phyloP scores from a whole-genome alignment of 2,113 vertebrate genomes.

The Perccottus glenii region DNA sequence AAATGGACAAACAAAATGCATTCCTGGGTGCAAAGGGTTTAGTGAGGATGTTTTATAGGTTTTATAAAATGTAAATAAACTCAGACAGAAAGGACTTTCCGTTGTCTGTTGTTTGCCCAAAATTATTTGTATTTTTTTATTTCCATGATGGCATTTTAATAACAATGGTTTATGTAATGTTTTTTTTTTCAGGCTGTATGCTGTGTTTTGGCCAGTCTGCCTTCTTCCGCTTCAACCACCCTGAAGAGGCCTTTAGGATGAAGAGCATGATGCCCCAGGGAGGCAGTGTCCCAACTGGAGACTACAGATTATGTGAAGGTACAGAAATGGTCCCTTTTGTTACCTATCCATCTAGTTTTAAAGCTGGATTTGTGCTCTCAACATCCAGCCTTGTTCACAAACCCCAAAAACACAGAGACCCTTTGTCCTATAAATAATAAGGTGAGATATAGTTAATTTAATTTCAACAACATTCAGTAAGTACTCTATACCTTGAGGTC shows the following conservation, averaged over 20 bases:
- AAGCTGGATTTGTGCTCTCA: slow-evolving; percentile 12
- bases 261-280: slow-evolving; percentile 90
- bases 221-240: slow-evolving; percentile 96
- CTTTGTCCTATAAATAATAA: slow-evolving; percentile 34
- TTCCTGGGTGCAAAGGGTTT: too few relatives aligned
- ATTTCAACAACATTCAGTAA: too few relatives aligned
- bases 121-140: too few relatives aligned
- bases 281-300: slow-evolving; percentile 53
- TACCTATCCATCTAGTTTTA: background rate
- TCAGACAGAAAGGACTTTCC: too few relatives aligned
- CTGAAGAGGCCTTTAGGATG: slow-evolving; percentile 94
- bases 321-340: background rate
- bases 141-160: background rate
- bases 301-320: slow-evolving; percentile 65
- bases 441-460: background rate
- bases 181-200: slow-evolving; percentile 86
- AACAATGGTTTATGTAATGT: background rate
- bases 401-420: slow-evolving; percentile 12
- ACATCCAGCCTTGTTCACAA: slow-evolving; percentile 6
- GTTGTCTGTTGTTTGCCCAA: too few relatives aligned
- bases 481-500: too few relatives aligned
- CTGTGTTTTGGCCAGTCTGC: slow-evolving; percentile 94
- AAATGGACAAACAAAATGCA: too few relatives aligned
- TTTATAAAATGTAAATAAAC: too few relatives aligned
- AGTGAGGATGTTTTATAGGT: too few relatives aligned